phyloP scores from a whole-genome alignment of 2,888 invertebrate species.

The Axea sp. region DNA sequence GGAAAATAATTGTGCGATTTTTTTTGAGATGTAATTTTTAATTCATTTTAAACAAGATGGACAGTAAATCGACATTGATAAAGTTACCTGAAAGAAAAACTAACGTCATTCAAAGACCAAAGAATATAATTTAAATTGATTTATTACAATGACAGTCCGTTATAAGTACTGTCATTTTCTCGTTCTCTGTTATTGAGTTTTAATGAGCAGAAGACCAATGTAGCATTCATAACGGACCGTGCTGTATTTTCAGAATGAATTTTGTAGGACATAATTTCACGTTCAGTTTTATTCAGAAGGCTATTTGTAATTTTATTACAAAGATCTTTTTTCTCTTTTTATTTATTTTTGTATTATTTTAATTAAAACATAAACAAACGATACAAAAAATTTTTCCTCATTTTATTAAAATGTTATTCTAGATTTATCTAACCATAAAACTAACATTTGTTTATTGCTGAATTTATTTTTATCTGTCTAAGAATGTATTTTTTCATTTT shows the following conservation, averaged over 20 bases:
- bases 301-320: conserved; percentile 11
- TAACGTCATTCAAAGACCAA: conserved; percentile 26
- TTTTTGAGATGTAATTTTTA: no score
- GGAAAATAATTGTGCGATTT: no score
- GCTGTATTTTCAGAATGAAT: conserved; percentile 24
- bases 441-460: no score
- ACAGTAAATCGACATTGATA: conserved; percentile 19
- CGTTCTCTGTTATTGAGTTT: conserved; percentile 39
- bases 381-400: no score
- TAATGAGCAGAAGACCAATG: conserved; percentile 40
- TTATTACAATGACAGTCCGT: conserved; percentile 50
- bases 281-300: conserved; percentile 13
- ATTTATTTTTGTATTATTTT: conserved; percentile 7
- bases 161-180: conserved; percentile 52
- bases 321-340: no score
- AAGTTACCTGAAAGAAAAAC: conserved; percentile 26
- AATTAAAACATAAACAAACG: conserved; percentile 3
- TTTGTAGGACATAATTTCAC: conserved; percentile 28
- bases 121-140: conserved; percentile 50
- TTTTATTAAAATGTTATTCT: no score
- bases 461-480: no score
- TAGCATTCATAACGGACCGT: conserved; percentile 34
- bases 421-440: no score
- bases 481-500: no score
- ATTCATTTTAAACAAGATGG: conserved; percentile 8